phyloP scores from a whole-genome alignment of 2,797 vertebrate genomes.

The Notolepis coatsorum region DNA sequence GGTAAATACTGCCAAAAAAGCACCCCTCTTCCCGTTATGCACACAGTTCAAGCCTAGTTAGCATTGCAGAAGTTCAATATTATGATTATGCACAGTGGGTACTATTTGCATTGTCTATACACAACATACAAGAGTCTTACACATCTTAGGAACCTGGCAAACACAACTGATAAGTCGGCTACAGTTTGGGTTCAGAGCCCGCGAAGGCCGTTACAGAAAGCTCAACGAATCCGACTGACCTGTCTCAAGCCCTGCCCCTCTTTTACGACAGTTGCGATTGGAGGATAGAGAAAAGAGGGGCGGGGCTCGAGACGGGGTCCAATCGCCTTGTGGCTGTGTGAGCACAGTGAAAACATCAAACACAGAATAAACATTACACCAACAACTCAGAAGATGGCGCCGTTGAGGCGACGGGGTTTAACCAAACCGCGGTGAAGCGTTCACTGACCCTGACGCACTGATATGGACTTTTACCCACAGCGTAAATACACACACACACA shows the following conservation, averaged over 20 bases:
- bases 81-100: constrained; percentile 69
- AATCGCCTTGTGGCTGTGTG: constrained; percentile 40
- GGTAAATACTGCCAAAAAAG: constrained; percentile 73
- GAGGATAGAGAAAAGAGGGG: no score
- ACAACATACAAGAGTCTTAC: constrained; percentile 43
- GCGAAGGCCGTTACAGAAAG: constrained; percentile 47
- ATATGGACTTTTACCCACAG: constrained; percentile 56
- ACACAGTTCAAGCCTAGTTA: constrained; percentile 60
- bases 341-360: constrained; percentile 53
- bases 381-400: constrained; percentile 28
- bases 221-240: no score
- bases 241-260: no score
- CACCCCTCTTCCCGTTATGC: constrained; percentile 38
- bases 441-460: constrained; percentile 32
- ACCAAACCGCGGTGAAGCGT: no score
- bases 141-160: constrained; percentile 53
- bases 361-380: constrained; percentile 31
- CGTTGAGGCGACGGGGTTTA: constrained; percentile 16
- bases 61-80: constrained; percentile 43
- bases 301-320: constrained; percentile 45
- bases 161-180: constrained; percentile 55
- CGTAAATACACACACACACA: constrained; percentile 48
- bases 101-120: constrained; percentile 66
- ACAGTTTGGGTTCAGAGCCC: constrained; percentile 55
- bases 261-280: no score